Percentiles rank a stretch among this genome's conserved stretches.
Evolutionary conservation across 2,113 vertebrate species (phyloP).

Genomic region (Marmota flaviventris): DNA sequence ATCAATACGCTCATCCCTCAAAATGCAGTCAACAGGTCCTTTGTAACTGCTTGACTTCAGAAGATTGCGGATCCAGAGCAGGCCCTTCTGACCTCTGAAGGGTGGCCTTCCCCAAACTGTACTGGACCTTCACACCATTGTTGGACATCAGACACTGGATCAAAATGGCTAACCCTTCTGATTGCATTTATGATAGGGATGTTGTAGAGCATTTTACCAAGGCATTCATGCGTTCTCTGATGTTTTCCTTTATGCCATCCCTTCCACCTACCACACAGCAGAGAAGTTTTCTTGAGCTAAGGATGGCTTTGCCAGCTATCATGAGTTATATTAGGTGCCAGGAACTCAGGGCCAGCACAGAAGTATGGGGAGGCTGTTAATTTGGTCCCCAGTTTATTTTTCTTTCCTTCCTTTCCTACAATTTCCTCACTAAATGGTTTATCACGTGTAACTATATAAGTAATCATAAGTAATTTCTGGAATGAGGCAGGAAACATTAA

Average conservation of each 20-base stretch:
- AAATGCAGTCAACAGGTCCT: not conserved
- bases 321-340: not conserved
- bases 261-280: not conserved
- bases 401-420: not conserved
- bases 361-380: too few relatives aligned
- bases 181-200: not conserved
- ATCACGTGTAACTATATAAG: not conserved
- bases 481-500: not conserved
- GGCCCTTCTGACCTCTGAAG: not conserved
- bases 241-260: not conserved
- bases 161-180: not conserved
- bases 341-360: not conserved
- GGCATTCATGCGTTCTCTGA: not conserved
- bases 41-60: not conserved
- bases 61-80: not conserved
- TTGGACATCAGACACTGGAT: not conserved
- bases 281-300: not conserved
- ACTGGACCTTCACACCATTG: not conserved
- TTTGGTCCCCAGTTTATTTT: not conserved
- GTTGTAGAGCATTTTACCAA: not conserved
- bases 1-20: not conserved
- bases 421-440: not conserved
- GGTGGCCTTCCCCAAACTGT: not conserved
- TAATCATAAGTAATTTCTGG: not conserved
- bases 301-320: not conserved